These are phyloP conservation scores for Sitta carolinensis DNA, from an alignment of 2,797 vertebrate species.

Conservation along the genomic window DNA sequence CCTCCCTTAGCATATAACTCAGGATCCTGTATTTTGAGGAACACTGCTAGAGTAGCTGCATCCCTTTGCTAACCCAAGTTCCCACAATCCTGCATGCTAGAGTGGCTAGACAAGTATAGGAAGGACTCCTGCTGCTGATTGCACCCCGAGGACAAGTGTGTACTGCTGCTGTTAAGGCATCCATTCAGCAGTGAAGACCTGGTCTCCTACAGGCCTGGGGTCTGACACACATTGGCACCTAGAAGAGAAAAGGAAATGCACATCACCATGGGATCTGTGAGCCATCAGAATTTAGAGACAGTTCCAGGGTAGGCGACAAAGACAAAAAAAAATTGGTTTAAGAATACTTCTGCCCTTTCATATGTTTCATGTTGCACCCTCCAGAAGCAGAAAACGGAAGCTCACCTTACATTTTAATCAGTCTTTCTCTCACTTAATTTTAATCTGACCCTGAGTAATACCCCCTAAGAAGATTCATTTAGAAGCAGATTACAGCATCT, in stretches of 20 bases:
- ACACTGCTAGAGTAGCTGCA: not conserved
- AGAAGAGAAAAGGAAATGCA: not conserved
- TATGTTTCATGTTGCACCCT: not conserved
- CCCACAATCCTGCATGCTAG: not conserved
- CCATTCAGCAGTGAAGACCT: not conserved
- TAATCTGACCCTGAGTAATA: slow-evolving; percentile 67
- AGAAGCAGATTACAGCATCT: slow-evolving; percentile 64
- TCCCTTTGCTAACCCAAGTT: not conserved
- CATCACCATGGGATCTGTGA: not conserved
- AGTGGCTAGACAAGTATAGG: not conserved
- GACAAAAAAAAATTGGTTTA: not conserved
- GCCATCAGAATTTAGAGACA: not conserved
- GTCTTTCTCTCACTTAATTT: slow-evolving; percentile 49
- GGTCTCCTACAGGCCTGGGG: not conserved
- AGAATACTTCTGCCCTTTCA: slow-evolving; percentile 31
- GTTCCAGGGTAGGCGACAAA: not conserved
- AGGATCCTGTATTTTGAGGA: not conserved
- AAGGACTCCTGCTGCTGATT: not conserved
- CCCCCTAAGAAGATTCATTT: slow-evolving; percentile 66
- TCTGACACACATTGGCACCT: not conserved
- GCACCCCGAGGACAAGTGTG: not conserved
- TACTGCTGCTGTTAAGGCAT: not conserved
- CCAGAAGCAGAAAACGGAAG: slow-evolving; percentile 44
- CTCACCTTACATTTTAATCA: slow-evolving; percentile 62
- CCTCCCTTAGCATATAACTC: not conserved